Evolutionary conservation across 2,888 invertebrate genomes (phyloP).

Genomic region (Harpalus rubripes): DNA sequence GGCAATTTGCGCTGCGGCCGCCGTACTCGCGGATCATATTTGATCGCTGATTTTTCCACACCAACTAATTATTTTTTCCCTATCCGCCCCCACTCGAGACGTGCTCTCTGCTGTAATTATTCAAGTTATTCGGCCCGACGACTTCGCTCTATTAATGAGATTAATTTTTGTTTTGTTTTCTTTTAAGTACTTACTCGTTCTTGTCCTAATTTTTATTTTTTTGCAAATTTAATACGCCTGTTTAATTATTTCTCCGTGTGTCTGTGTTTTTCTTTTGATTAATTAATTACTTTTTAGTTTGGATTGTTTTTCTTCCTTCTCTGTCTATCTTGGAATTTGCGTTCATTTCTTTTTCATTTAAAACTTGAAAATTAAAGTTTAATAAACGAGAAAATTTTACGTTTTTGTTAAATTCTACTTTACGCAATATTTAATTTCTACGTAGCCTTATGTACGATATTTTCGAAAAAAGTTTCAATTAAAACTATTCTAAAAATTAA

Average conservation of each 20-base stretch:
- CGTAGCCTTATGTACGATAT: slow-evolving; percentile 47
- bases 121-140: slow-evolving; percentile 55
- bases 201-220: slow-evolving; percentile 58
- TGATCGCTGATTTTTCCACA: slow-evolving; percentile 76
- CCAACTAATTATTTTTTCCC: slow-evolving; percentile 76
- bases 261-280: slow-evolving; percentile 66
- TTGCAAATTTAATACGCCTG: slow-evolving; percentile 55
- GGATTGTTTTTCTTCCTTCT: slow-evolving; percentile 26
- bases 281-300: slow-evolving; percentile 64
- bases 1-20: slow-evolving; percentile 75
- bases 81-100: slow-evolving; percentile 70
- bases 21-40: slow-evolving; percentile 74
- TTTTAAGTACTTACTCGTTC: slow-evolving; percentile 63
- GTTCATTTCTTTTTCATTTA: slow-evolving; percentile 51
- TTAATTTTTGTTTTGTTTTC: slow-evolving; percentile 67
- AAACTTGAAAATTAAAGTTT: slow-evolving; percentile 60
- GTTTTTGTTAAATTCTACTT: slow-evolving; percentile 43
- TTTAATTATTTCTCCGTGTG: slow-evolving; percentile 63
- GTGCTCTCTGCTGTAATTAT: slow-evolving; percentile 40
- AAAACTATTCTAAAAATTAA: slow-evolving; percentile 62
- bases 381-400: slow-evolving; percentile 53
- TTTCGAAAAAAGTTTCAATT: slow-evolving; percentile 58
- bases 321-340: slow-evolving; percentile 39
- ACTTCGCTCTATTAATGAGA: slow-evolving; percentile 62
- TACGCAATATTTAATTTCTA: slow-evolving; percentile 49